phyloP scores from a whole-genome alignment of 2,113 vertebrate species.

The Rattus rattus region DNA sequence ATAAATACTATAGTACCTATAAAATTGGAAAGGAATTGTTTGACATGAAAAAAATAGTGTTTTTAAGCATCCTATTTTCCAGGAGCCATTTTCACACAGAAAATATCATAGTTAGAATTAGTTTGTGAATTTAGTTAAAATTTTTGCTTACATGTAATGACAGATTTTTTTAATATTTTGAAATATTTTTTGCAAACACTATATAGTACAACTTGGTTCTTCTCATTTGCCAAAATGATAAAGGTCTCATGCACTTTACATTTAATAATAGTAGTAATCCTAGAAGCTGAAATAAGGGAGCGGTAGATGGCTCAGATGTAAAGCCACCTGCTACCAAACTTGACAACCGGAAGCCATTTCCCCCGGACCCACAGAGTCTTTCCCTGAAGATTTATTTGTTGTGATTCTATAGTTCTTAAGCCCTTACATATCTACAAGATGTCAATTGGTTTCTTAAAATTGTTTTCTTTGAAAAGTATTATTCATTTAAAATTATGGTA shows the following conservation, averaged over 20 bases:
- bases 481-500: slow-evolving; percentile 3
- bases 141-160: slow-evolving; percentile 33
- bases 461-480: slow-evolving; percentile 59
- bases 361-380: background rate
- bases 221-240: slow-evolving; percentile 8
- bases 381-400: slow-evolving; percentile 40
- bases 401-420: background rate
- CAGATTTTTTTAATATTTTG: background rate
- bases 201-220: slow-evolving; percentile 23
- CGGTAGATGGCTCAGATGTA: background rate
- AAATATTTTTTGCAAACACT: slow-evolving; percentile 40
- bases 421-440: slow-evolving; percentile 34
- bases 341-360: background rate
- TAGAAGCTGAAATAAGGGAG: slow-evolving; percentile 40
- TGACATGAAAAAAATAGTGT: background rate
- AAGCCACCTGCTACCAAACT: background rate
- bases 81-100: slow-evolving; percentile 42
- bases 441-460: slow-evolving; percentile 11
- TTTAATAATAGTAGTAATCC: slow-evolving; percentile 18
- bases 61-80: slow-evolving; percentile 33
- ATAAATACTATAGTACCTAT: slow-evolving; percentile 48
- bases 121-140: slow-evolving; percentile 62
- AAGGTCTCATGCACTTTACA: slow-evolving; percentile 25
- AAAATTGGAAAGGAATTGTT: slow-evolving; percentile 61
- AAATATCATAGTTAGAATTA: slow-evolving; percentile 42